Evolutionary conservation across 2,888 invertebrate genomes (phyloP).

Genomic region (Neelides folsomi): DNA sequence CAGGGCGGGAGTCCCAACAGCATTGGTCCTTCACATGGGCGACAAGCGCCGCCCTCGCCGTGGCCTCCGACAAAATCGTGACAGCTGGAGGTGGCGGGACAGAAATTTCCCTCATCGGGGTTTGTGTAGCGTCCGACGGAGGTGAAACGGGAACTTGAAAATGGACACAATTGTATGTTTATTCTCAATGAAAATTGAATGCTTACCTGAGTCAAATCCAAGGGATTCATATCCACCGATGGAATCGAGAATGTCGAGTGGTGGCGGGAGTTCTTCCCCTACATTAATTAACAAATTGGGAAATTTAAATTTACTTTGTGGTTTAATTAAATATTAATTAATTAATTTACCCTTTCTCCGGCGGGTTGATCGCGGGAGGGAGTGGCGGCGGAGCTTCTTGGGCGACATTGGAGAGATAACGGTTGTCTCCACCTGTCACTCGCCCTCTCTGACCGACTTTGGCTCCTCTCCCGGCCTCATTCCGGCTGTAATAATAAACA

Average conservation of each 20-base stretch:
- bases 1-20: conserved; percentile 43
- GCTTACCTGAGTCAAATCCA: conserved; percentile 39
- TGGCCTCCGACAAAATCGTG: conserved; percentile 15
- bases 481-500: too few relatives aligned
- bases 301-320: too few relatives aligned
- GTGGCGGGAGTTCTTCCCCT: conserved; percentile 32
- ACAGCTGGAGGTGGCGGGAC: neutral
- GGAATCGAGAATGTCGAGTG: conserved; percentile 40
- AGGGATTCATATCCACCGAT: conserved; percentile 40
- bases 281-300: too few relatives aligned
- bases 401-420: conserved; percentile 14
- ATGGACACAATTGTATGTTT: too few relatives aligned
- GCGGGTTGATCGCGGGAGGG: conserved; percentile 27
- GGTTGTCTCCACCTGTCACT: neutral
- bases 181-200: too few relatives aligned
- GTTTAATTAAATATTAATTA: conserved; percentile 5
- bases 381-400: conserved; percentile 26
- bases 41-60: conserved; percentile 40
- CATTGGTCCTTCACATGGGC: conserved; percentile 40
- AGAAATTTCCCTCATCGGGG: conserved; percentile 11
- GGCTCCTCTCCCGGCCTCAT: too few relatives aligned
- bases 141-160: conserved; percentile 6
- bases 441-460: too few relatives aligned
- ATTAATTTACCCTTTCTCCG: conserved; percentile 17
- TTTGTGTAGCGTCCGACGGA: conserved; percentile 3